phyloP scores from a whole-genome alignment of 2,113 vertebrate genomes.

The Mormoops blainvillei region DNA sequence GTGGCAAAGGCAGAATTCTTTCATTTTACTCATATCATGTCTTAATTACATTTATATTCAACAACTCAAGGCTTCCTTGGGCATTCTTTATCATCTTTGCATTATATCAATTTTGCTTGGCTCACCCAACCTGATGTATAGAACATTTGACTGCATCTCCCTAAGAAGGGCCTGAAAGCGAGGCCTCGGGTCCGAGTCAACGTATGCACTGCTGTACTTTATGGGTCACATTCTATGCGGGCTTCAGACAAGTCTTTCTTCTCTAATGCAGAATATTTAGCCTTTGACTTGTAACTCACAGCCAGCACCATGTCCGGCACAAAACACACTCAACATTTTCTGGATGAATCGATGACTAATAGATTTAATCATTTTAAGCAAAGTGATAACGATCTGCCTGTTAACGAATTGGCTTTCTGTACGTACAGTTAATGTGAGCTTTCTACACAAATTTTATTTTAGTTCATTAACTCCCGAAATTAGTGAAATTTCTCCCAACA shows the following conservation, averaged over 20 bases:
- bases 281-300: neutral
- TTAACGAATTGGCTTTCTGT: neutral
- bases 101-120: neutral
- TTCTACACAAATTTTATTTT: constrained; percentile 30
- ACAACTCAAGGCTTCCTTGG: neutral
- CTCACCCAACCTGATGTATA: neutral
- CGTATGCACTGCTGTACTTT: neutral
- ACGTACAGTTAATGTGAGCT: neutral
- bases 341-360: neutral
- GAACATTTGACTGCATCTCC: neutral
- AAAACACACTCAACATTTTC: neutral
- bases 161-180: neutral
- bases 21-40: neutral
- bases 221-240: neutral
- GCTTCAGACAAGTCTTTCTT: neutral
- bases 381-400: neutral
- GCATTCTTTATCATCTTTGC: neutral
- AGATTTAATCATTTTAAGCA: constrained; percentile 25
- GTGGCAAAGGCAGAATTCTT: neutral
- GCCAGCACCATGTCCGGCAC: neutral
- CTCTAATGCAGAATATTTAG: neutral
- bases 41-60: constrained; percentile 8
- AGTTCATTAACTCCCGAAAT: constrained; percentile 7
- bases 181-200: neutral
- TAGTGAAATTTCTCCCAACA: neutral